Evolutionary conservation across 2,797 vertebrate genomes (phyloP), one percentile per base, ranked within the genome.

Genomic region (Poeciliopsis paucimaculata): DNA sequence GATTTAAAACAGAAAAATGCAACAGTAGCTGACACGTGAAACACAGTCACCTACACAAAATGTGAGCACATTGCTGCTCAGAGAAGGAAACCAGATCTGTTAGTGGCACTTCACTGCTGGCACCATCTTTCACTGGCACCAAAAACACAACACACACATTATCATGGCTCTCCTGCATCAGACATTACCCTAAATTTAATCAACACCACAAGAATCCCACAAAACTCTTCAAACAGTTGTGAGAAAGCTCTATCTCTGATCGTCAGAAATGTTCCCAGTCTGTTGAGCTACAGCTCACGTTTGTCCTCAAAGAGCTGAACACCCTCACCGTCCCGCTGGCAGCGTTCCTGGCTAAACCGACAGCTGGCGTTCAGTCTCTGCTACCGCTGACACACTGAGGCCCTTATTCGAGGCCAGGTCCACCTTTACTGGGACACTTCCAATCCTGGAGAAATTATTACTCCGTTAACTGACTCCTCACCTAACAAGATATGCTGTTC

Each of bases 281-380:
- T 45, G 70, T 39, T 62, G 41, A 57, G 47, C 55, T 71, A 15
- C 43, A 15, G 1, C 41, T 60, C 23, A 47, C 23, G 8, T 57
- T 28, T 46, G 55, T 73, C 77, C 77, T 78, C 70, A 39, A 13
- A 45, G 15, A 55, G 60, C 72, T 57, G 51, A 70, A 76, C 79
- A 78, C 75, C 80, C 78, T 79, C 88, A 86, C 82, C 81, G 26
- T 9, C 26, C 62, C 13, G 11, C 26, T 90, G 92, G 90, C 91
- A 89, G 72, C 4, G 57, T 84, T 93, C 88, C 88, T 91, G 86
- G 80, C 86, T 76, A 80, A 86, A 87, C 84, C 83, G 89, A 92
- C 92, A 95, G 93, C 94, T 94, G 92, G 90, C 73, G 53, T 77
- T 89, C 91, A 84, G 90, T 84, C 83, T 82, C 72, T 81, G 77